These are phyloP conservation scores for Battus philenor DNA, from an alignment of 1,140 invertebrate species.

Conservation along the genomic window DNA sequence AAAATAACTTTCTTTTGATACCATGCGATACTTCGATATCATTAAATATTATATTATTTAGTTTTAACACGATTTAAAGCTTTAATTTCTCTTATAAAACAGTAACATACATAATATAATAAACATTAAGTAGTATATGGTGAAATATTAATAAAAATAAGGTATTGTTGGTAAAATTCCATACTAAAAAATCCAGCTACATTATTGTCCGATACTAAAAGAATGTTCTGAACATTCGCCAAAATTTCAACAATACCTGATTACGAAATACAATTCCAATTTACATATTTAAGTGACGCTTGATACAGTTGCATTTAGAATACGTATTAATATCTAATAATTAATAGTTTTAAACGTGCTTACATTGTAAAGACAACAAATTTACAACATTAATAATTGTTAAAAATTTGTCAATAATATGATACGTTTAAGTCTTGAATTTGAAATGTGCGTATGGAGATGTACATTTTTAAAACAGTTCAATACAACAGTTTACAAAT, in stretches of 20 bases:
- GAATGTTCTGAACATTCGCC: conserved; percentile 58
- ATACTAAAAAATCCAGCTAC: conserved; percentile 43
- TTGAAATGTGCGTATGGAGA: conserved; percentile 55
- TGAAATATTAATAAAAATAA: conserved; percentile 25
- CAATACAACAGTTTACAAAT: not conserved
- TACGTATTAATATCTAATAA: conserved; percentile 22
- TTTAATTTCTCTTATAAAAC: conserved; percentile 56
- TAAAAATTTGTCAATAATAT: conserved; percentile 42
- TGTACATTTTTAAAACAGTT: conserved; percentile 9
- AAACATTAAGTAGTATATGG: conserved; percentile 23
- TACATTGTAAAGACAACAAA: conserved; percentile 41
- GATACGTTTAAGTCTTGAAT: conserved; percentile 61
- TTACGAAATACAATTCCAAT: not conserved
- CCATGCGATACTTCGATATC: conserved; percentile 25
- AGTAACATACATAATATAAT: conserved; percentile 35
- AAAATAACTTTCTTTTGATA: conserved; percentile 19
- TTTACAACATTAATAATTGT: conserved; percentile 39
- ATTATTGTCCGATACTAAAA: conserved; percentile 66
- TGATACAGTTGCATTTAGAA: conserved; percentile 27
- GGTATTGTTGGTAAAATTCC: conserved; percentile 16
- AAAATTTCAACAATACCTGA: conserved; percentile 15
- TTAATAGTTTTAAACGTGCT: conserved; percentile 17
- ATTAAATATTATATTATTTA: conserved; percentile 45
- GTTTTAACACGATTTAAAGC: conserved; percentile 69
- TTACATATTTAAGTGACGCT: conserved; percentile 9